Evolutionary conservation across 2,797 vertebrate genomes (phyloP).

Genomic region (Zenarchopterus dispar): DNA sequence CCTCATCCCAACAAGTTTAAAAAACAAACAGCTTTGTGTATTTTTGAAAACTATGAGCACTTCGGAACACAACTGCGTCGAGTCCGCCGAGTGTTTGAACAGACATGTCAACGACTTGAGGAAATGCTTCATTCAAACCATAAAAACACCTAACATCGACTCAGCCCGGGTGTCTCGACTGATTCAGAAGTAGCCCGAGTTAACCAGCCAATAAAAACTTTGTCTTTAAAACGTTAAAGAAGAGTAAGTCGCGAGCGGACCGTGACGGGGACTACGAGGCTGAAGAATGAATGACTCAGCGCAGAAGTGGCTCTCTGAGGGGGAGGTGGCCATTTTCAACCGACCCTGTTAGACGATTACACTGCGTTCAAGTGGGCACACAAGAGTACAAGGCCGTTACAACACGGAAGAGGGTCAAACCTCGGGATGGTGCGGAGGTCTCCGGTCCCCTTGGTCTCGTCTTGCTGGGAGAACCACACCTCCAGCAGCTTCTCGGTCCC

Average conservation of each 20-base stretch:
- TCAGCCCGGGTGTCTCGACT: accelerated
- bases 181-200: conserved; percentile 4
- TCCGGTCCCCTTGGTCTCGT: conserved; percentile 92
- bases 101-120: background rate
- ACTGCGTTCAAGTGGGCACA: too few species aligned
- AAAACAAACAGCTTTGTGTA: too few species aligned
- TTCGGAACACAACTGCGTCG: too few species aligned
- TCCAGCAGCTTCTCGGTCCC: conserved; percentile 98
- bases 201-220: background rate
- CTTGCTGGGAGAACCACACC: conserved; percentile 96
- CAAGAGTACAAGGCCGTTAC: background rate
- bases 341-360: too few species aligned
- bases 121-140: too few species aligned
- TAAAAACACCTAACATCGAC: too few species aligned
- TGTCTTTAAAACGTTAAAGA: too few species aligned
- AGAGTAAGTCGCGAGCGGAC: too few species aligned
- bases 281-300: conserved; percentile 72
- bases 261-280: too few species aligned
- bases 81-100: conserved; percentile 8
- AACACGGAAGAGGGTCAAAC: conserved; percentile 70
- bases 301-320: conserved; percentile 23
- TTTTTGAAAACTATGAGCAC: too few species aligned
- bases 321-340: conserved; percentile 73
- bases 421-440: conserved; percentile 97
- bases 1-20: too few species aligned